Percentiles rank a stretch among this genome's conserved stretches.
phyloP scores from a whole-genome alignment of 2,113 vertebrate species.

The Sceloporus undulatus region DNA sequence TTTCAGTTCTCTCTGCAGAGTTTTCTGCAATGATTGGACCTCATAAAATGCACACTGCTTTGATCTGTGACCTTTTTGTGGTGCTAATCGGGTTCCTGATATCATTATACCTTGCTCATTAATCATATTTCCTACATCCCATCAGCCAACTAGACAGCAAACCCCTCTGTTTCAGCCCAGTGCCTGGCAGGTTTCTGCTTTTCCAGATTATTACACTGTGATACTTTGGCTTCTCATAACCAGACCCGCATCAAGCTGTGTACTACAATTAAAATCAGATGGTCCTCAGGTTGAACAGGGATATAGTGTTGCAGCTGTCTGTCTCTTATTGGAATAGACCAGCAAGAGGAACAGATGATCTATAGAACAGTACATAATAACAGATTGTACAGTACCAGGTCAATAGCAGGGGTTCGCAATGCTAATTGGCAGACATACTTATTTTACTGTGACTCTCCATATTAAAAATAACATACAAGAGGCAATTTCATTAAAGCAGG shows the following conservation, averaged over 20 bases:
- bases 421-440: slow-evolving; percentile 79
- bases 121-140: slow-evolving; percentile 90
- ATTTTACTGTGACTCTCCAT: slow-evolving; percentile 69
- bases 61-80: slow-evolving; percentile 95
- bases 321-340: slow-evolving; percentile 81
- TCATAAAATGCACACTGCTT: slow-evolving; percentile 88
- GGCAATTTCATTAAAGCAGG: slow-evolving; percentile 56
- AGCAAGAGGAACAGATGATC: slow-evolving; percentile 81
- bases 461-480: slow-evolving; percentile 61
- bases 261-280: slow-evolving; percentile 89
- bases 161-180: slow-evolving; percentile 77
- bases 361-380: slow-evolving; percentile 79
- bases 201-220: slow-evolving; percentile 84
- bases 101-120: slow-evolving; percentile 93
- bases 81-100: slow-evolving; percentile 94
- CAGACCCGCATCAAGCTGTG: slow-evolving; percentile 86
- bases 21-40: slow-evolving; percentile 75
- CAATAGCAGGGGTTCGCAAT: slow-evolving; percentile 76
- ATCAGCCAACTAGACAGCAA: slow-evolving; percentile 81
- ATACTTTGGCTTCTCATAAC: slow-evolving; percentile 83
- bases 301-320: slow-evolving; percentile 85
- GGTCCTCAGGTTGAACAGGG: slow-evolving; percentile 85
- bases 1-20: slow-evolving; percentile 73
- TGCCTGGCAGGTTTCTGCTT: slow-evolving; percentile 84
- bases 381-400: slow-evolving; percentile 79